These are phyloP conservation scores for Macroramphosus scolopax DNA, from an alignment of 2,797 vertebrate genomes.

Conservation along the genomic window DNA sequence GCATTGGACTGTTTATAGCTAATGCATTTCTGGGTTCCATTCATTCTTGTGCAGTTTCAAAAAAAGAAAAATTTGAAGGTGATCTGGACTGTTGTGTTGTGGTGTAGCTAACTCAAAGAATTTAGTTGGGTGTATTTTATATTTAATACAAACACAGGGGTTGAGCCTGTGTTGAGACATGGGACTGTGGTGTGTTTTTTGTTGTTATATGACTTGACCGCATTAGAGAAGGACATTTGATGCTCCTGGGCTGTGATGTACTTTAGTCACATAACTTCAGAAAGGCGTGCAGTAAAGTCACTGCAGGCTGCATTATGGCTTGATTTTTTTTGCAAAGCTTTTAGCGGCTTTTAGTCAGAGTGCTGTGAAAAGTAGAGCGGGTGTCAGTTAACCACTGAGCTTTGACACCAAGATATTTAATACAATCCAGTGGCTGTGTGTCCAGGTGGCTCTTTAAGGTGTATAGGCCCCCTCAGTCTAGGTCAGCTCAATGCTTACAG, in stretches of 20 bases:
- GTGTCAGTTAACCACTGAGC: conserved; percentile 37
- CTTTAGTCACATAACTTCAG: conserved; percentile 37
- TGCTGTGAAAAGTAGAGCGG: conserved; percentile 40
- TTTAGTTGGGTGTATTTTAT: conserved; percentile 24
- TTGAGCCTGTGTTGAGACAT: conserved; percentile 2
- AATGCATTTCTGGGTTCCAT: conserved; percentile 30
- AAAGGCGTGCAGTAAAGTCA: conserved; percentile 34
- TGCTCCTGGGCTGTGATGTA: conserved; percentile 27
- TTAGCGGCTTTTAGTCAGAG: conserved; percentile 52
- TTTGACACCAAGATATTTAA: conserved; percentile 40
- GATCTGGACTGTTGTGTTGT: conserved; percentile 22
- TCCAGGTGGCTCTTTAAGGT: conserved; percentile 26
- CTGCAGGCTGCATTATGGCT: conserved; percentile 27
- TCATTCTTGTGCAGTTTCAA: conserved; percentile 29
- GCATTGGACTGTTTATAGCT: conserved; percentile 37
- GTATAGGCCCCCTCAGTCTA: conserved; percentile 10
- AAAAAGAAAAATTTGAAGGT: conserved; percentile 16
- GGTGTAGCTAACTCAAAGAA: conserved; percentile 20
- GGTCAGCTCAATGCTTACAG: conserved; percentile 35
- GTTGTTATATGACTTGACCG: conserved; percentile 16
- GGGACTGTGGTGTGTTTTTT: conserved; percentile 6
- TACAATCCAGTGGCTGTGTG: conserved; percentile 19
- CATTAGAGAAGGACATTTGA: conserved; percentile 17
- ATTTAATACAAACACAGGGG: conserved; percentile 11
- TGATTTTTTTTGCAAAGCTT: conserved; percentile 52